Conservation (phyloP, 2,888 invertebrate genomes). For the Napeogenes sylphis region DNA sequence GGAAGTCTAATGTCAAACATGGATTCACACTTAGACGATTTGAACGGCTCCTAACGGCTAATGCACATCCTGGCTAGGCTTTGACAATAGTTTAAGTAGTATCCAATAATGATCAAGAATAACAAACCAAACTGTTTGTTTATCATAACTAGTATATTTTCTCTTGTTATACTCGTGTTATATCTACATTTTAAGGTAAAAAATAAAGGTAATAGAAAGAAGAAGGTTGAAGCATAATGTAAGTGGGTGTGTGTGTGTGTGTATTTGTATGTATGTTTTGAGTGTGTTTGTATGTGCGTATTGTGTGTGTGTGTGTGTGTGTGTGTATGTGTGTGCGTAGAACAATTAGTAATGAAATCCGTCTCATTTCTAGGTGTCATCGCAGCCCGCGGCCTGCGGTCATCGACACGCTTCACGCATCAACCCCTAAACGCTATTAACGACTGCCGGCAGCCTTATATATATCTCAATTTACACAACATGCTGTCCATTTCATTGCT, state of each 20-base stretch:
- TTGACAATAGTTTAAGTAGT: background rate
- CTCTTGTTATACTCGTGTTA: too few relatives aligned
- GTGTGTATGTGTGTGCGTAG: conserved; percentile 14
- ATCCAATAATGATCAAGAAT: too few relatives aligned
- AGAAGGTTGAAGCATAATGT: too few relatives aligned
- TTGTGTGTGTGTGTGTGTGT: background rate
- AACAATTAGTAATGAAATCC: conserved; percentile 14
- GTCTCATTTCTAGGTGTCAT: conserved; percentile 27
- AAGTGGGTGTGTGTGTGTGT: too few relatives aligned
- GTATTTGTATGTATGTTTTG: background rate
- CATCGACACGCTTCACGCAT: conserved; percentile 37
- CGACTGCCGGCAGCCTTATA: conserved; percentile 28
- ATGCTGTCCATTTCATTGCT: conserved; percentile 15
- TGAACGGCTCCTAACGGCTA: conserved; percentile 58
- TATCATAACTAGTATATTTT: too few relatives aligned
- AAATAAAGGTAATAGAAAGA: too few relatives aligned
- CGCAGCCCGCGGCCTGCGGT: conserved; percentile 31
- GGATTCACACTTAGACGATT: conserved; percentile 66
- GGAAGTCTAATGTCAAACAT: conserved; percentile 65
- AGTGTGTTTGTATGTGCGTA: conserved; percentile 13
- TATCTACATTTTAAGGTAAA: too few relatives aligned
- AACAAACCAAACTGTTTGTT: too few relatives aligned
- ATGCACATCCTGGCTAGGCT: conserved; percentile 48
- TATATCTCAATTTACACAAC: conserved; percentile 16
- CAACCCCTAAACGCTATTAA: conserved; percentile 39